phyloP scores from a whole-genome alignment of 2,113 vertebrate genomes.

The Crotalus tigris region DNA sequence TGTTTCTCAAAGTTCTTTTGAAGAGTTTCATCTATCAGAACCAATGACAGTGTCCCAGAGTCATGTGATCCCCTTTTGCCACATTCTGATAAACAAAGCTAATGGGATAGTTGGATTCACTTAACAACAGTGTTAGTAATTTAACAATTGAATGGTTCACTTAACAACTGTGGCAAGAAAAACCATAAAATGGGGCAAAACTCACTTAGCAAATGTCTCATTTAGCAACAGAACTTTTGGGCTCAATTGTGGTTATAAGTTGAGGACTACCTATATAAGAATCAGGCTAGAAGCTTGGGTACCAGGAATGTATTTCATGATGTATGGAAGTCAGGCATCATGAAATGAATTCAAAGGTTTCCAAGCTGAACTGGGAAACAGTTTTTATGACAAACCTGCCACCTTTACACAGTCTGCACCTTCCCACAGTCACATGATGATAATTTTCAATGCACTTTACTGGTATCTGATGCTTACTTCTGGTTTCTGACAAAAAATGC shows the following conservation, averaged over 20 bases:
- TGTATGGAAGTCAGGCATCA: background rate
- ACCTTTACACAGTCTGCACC: background rate
- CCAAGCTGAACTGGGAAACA: too few relatives aligned
- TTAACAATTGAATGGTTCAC: too few relatives aligned
- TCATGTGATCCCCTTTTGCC: background rate
- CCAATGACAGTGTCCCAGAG: background rate
- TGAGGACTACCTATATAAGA: background rate
- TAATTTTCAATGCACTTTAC: background rate
- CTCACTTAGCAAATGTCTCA: background rate
- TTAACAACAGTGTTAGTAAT: background rate
- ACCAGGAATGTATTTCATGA: background rate
- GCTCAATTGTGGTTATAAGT: background rate
- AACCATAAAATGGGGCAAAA: too few relatives aligned
- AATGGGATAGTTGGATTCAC: background rate
- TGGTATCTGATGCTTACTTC: background rate
- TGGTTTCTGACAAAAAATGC: background rate
- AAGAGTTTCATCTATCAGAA: too few relatives aligned
- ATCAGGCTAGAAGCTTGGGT: background rate
- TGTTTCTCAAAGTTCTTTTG: too few relatives aligned
- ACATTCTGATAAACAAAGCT: background rate
- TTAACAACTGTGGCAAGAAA: too few relatives aligned
- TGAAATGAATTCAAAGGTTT: too few relatives aligned
- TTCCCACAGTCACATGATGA: background rate
- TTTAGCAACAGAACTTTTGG: background rate
- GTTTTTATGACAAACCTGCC: too few relatives aligned